These are phyloP conservation scores for Cyphomyrus plagiostoma DNA, from an alignment of 2,113 vertebrate species.

Conservation along the genomic window DNA sequence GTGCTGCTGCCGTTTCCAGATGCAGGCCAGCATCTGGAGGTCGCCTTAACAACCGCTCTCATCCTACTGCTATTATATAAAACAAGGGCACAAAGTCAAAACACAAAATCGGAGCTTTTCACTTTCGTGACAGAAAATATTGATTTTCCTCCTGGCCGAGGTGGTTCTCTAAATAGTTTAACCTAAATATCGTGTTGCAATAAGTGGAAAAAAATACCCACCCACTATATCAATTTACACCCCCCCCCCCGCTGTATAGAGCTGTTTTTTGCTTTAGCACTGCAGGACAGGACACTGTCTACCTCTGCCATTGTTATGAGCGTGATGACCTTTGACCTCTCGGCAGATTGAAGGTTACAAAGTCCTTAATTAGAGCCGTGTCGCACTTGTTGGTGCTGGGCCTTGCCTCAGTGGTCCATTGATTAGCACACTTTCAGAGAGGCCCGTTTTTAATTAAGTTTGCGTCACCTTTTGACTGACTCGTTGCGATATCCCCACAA, in stretches of 20 bases:
- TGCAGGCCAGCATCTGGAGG: too few species aligned
- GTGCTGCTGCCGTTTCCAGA: too few species aligned
- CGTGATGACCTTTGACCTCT: not conserved
- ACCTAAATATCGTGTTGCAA: not conserved
- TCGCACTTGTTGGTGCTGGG: not conserved
- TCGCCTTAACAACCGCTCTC: not conserved
- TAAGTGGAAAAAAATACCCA: not conserved
- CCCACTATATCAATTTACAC: not conserved
- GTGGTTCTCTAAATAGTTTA: not conserved
- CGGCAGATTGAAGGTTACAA: conserved; percentile 10
- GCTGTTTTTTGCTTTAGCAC: not conserved
- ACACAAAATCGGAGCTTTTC: not conserved
- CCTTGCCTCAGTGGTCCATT: not conserved
- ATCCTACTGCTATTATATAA: not conserved
- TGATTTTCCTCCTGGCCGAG: not conserved
- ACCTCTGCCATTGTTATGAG: not conserved
- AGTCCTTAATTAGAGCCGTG: conserved; percentile 8
- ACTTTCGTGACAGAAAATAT: not conserved
- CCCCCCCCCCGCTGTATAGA: not conserved
- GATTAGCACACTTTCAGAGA: conserved; percentile 4
- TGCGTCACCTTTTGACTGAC: conserved; percentile 1
- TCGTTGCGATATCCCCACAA: not conserved
- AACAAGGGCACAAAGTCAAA: not conserved
- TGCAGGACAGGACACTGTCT: not conserved
- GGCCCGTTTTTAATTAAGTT: conserved; percentile 8